Evolutionary conservation across 2,797 vertebrate species (phyloP).

Genomic region (Fratercula arctica): DNA sequence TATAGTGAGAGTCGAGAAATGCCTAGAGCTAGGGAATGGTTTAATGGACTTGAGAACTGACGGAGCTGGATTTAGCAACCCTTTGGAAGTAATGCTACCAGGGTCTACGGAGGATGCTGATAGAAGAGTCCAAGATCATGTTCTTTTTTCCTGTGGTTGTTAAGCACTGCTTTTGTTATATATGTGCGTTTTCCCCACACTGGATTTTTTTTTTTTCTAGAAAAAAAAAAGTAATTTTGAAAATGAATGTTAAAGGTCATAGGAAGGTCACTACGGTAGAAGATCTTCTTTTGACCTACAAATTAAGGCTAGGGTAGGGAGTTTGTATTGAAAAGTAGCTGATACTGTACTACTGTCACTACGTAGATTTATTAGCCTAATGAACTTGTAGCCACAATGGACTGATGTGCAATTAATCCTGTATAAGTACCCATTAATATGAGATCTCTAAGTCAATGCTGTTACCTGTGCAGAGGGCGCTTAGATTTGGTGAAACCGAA

Average conservation of each 20-base stretch:
- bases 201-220: conserved; percentile 73
- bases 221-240: neutral
- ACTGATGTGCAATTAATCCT: conserved; percentile 78
- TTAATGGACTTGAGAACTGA: neutral
- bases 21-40: conserved; percentile 52
- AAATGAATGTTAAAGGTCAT: conserved; percentile 67
- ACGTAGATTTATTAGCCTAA: conserved; percentile 72
- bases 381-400: conserved; percentile 77
- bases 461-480: conserved; percentile 54
- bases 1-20: neutral
- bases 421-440: conserved; percentile 66
- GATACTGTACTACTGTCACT: conserved; percentile 82
- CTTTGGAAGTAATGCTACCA: conserved; percentile 4
- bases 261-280: conserved; percentile 57
- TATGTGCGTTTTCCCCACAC: conserved; percentile 71
- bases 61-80: conserved; percentile 29
- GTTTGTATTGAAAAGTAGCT: conserved; percentile 62
- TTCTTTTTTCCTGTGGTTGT: conserved; percentile 71
- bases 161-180: conserved; percentile 74
- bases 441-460: conserved; percentile 43
- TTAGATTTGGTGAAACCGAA: neutral
- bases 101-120: conserved; percentile 34
- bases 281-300: conserved; percentile 34
- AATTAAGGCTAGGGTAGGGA: conserved; percentile 55
- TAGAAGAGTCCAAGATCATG: conserved; percentile 25